Percentiles rank a stretch among this genome's conserved stretches.
Conservation (phyloP, 2,888 invertebrate species). For the Caenorhabditis uteleia region DNA sequence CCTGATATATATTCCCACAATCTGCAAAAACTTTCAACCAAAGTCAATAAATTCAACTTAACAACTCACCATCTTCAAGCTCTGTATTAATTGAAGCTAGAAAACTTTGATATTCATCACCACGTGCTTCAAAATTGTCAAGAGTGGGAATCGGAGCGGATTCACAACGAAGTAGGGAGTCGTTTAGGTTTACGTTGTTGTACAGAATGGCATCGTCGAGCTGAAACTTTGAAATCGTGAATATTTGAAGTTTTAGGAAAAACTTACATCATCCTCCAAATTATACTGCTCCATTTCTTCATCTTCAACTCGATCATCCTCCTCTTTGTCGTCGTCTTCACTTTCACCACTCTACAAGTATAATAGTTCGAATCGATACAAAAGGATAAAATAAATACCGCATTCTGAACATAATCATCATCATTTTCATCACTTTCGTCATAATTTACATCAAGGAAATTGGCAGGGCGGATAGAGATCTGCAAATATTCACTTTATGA, state of each 20-base stretch:
- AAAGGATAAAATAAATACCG: constrained; percentile 1
- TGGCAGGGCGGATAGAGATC: constrained; percentile 10
- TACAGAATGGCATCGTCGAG: too few relatives aligned
- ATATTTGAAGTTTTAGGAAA: not conserved
- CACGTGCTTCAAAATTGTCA: too few relatives aligned
- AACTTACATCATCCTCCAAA: not conserved
- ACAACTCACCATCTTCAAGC: too few relatives aligned
- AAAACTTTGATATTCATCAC: too few relatives aligned
- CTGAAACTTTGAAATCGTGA: too few relatives aligned
- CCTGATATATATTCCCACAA: not conserved
- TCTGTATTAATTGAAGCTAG: too few relatives aligned
- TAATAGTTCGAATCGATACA: not conserved
- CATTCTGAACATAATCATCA: constrained; percentile 29
- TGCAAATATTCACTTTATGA: too few relatives aligned
- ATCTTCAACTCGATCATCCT: constrained; percentile 12
- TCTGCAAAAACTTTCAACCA: not conserved
- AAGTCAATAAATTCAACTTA: too few relatives aligned
- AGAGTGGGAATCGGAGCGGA: too few relatives aligned
- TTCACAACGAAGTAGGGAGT: too few relatives aligned
- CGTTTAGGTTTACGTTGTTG: too few relatives aligned
- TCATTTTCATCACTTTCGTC: constrained; percentile 37
- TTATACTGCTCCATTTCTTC: not conserved
- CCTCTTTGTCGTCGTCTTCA: constrained; percentile 9
- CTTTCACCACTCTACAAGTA: constrained; percentile 2
- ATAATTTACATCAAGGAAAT: constrained; percentile 26